Evolutionary conservation across 2,113 vertebrate genomes (phyloP).

Genomic region (Columba livia): DNA sequence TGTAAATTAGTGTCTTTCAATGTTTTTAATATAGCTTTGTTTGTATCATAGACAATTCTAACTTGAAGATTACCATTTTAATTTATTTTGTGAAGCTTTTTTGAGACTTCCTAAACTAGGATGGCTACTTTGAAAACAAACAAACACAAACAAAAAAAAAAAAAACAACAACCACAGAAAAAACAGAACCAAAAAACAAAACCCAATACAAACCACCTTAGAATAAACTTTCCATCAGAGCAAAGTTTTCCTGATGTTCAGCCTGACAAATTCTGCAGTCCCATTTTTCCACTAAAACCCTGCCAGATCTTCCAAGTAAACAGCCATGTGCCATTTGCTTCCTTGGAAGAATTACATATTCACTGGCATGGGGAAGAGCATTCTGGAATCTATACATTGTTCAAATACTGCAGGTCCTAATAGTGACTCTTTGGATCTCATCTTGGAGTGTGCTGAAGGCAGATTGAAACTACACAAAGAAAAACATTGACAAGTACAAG

Average conservation of each 20-base stretch:
- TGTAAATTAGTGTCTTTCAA: background rate
- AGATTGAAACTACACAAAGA: conserved; percentile 27
- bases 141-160: too few species aligned
- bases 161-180: too few species aligned
- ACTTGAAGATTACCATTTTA: background rate
- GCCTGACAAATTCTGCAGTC: background rate
- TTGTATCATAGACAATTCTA: background rate
- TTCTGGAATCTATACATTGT: background rate
- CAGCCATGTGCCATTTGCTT: background rate
- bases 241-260: background rate
- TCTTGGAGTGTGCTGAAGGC: background rate
- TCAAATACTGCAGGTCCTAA: background rate
- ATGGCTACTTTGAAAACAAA: background rate
- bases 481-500: background rate
- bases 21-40: background rate
- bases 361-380: background rate
- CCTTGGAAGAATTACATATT: background rate
- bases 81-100: background rate
- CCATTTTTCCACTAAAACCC: background rate
- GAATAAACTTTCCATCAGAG: background rate
- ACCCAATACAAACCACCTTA: background rate
- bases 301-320: background rate
- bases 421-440: background rate
- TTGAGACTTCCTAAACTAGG: background rate
- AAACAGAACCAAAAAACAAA: too few species aligned